Conservation (phyloP, 2,797 vertebrate genomes). For the Buceros bicornis region DNA sequence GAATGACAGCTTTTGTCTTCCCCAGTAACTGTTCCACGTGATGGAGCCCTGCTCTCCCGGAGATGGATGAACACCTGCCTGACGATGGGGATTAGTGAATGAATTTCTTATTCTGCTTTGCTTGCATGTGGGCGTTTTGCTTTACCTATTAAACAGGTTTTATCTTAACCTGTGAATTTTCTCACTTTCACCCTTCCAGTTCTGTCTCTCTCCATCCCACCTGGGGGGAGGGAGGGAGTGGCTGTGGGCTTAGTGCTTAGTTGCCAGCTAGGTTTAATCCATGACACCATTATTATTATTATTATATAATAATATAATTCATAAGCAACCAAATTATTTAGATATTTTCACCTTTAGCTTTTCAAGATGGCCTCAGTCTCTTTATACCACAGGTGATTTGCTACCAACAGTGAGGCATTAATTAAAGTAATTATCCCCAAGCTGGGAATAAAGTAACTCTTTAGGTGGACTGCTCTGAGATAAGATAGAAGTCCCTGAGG, state of each 20-base stretch:
- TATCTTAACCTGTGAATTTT: not conserved
- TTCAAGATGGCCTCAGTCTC: not conserved
- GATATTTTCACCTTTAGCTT: not conserved
- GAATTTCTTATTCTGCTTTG: not conserved
- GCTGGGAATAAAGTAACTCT: not conserved
- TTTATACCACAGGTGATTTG: not conserved
- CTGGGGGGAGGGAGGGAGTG: fast-evolving
- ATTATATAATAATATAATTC: not conserved
- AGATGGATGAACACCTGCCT: not conserved
- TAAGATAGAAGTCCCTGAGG: not conserved
- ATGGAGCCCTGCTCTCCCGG: not conserved
- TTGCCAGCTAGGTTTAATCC: not conserved
- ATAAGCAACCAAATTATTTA: not conserved
- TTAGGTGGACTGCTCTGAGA: not conserved
- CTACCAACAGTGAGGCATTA: not conserved
- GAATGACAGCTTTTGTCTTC: not conserved
- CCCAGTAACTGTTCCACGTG: fast-evolving
- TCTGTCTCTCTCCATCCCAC: not conserved
- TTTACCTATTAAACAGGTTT: not conserved
- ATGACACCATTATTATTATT: no score
- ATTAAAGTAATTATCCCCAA: not conserved
- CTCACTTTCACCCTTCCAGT: not conserved
- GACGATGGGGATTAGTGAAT: not conserved
- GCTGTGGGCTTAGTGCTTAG: not conserved
- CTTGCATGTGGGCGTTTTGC: not conserved